A percentile compares a stretch with the other conserved stretches of the same genome.
Conservation (phyloP, 2,113 vertebrate species). For the Limnothrissa miodon region DNA sequence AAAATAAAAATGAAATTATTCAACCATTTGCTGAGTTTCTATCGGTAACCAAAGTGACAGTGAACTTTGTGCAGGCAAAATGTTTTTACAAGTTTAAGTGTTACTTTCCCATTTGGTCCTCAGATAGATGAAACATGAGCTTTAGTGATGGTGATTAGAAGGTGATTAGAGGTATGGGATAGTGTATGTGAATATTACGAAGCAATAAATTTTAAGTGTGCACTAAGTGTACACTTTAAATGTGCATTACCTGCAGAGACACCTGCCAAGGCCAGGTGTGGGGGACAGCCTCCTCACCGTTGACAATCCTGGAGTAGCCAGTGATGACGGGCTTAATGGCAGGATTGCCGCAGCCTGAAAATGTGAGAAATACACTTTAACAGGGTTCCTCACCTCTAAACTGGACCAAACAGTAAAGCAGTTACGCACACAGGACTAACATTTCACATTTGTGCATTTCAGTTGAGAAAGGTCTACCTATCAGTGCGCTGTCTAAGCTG, state of each 20-base stretch:
- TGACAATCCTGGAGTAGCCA: constrained; percentile 68
- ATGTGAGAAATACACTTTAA: background rate
- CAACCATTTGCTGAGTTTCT: too few relatives aligned
- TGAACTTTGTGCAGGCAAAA: too few relatives aligned
- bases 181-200: too few relatives aligned
- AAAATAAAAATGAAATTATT: too few relatives aligned
- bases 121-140: too few relatives aligned
- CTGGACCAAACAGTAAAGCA: background rate
- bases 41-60: too few relatives aligned
- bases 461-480: background rate
- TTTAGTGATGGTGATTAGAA: too few relatives aligned
- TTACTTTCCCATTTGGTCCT: too few relatives aligned
- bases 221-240: background rate
- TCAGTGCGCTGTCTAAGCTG: background rate
- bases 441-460: too few relatives aligned
- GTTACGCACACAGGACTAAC: background rate
- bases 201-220: too few relatives aligned
- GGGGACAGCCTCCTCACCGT: constrained; percentile 69
- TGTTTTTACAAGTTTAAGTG: too few relatives aligned
- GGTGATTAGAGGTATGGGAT: too few relatives aligned
- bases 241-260: constrained; percentile 65
- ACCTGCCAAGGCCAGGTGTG: constrained; percentile 77
- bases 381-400: background rate
- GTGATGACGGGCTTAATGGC: constrained; percentile 60
- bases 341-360: constrained; percentile 65